Evolutionary conservation across 2,888 invertebrate genomes (phyloP).

Genomic region (Aporophyla nigra): DNA sequence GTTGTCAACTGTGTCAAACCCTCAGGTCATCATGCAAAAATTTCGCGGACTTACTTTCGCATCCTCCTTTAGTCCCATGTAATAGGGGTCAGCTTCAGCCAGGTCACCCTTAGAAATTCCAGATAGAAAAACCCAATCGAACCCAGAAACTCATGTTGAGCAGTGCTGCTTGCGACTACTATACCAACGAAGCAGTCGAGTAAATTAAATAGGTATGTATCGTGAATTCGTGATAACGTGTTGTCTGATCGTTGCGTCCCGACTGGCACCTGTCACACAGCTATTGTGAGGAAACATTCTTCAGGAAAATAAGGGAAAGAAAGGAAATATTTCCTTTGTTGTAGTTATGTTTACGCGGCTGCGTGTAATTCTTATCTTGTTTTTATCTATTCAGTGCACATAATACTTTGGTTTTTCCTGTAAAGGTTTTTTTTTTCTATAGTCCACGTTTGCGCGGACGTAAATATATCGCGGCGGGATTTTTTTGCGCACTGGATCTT

Average conservation of each 20-base stretch:
- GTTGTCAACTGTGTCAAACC: too few species aligned
- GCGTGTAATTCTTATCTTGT: slow-evolving; percentile 41
- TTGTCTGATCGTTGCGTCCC: slow-evolving; percentile 39
- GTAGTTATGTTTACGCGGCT: slow-evolving; percentile 35
- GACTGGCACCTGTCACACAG: slow-evolving; percentile 58
- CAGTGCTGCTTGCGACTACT: not conserved
- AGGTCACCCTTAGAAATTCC: too few species aligned
- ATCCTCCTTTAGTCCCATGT: too few species aligned
- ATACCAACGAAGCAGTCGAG: not conserved
- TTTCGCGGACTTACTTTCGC: too few species aligned
- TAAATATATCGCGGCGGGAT: too few species aligned
- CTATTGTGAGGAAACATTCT: slow-evolving; percentile 53
- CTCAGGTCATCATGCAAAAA: too few species aligned
- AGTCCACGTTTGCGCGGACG: too few species aligned
- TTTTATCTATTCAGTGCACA: slow-evolving; percentile 47
- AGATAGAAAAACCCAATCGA: not conserved
- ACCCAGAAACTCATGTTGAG: not conserved
- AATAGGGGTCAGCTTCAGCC: too few species aligned
- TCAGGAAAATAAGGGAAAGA: slow-evolving; percentile 48
- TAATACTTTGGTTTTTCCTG: not conserved
- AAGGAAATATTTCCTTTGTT: slow-evolving; percentile 48
- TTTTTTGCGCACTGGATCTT: too few species aligned
- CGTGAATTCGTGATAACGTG: slow-evolving; percentile 40
- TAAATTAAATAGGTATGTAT: slow-evolving; percentile 46
- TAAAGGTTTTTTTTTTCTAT: not conserved